Percentiles rank a stretch among this genome's conserved stretches.
Evolutionary conservation across 2,113 vertebrate species (phyloP).

Genomic region (Alligator sinensis): DNA sequence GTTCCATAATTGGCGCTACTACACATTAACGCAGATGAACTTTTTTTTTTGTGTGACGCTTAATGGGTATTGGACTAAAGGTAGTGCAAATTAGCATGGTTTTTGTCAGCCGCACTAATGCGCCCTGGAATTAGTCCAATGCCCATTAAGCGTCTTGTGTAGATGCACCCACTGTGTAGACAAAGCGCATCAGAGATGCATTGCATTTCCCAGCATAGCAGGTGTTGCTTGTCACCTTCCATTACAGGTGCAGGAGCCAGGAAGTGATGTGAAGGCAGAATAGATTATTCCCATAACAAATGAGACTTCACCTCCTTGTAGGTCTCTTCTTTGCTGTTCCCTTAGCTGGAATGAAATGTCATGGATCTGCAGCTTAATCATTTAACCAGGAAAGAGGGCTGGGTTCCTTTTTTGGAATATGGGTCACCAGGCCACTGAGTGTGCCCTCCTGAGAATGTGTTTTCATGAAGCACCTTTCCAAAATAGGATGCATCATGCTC

Average conservation of each 20-base stretch:
- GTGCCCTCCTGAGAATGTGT: no score
- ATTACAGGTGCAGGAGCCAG: accelerated
- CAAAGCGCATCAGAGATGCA: no score
- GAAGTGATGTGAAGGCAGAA: background rate
- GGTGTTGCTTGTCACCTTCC: accelerated
- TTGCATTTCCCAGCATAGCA: accelerated
- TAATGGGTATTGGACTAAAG: no score
- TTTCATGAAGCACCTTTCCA: no score
- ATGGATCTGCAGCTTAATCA: background rate
- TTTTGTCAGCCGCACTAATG: no score
- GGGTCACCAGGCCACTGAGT: background rate
- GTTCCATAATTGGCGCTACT: no score
- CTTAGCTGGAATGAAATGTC: background rate
- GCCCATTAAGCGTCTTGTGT: no score
- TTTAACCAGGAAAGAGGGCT: background rate
- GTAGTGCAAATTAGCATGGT: no score
- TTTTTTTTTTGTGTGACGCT: no score
- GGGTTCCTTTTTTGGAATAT: conserved; percentile 16
- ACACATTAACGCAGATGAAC: no score
- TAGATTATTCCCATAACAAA: background rate
- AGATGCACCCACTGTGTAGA: accelerated
- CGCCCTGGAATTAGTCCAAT: no score
- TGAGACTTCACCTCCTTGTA: accelerated
- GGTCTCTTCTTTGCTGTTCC: accelerated
- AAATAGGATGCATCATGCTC: no score